phyloP scores from a whole-genome alignment of 2,113 vertebrate genomes.

The Suricata suricatta region DNA sequence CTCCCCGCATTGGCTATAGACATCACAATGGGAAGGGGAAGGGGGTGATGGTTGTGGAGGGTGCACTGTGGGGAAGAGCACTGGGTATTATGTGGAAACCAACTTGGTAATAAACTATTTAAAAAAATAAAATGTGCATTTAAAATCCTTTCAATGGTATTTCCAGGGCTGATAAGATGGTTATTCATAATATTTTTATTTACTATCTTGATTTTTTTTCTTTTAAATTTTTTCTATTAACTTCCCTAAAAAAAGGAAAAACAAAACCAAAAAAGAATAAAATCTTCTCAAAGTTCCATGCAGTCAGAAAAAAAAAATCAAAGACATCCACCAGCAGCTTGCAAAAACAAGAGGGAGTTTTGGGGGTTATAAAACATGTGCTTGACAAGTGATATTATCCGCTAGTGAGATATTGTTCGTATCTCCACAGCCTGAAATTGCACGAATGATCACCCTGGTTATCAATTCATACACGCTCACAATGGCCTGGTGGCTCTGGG shows the following conservation, averaged over 20 bases:
- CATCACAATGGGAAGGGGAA: not conserved
- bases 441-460: conserved; percentile 52
- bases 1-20: not conserved
- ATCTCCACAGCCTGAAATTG: conserved; percentile 73
- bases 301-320: conserved; percentile 72
- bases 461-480: conserved; percentile 61
- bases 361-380: conserved; percentile 82
- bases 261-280: not conserved
- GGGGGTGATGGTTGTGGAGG: no score
- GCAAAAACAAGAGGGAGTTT: conserved; percentile 78
- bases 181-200: conserved; percentile 73
- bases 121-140: not conserved
- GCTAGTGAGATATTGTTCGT: conserved; percentile 81
- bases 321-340: conserved; percentile 79
- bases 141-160: not conserved
- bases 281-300: conserved; percentile 71
- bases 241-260: conserved; percentile 64
- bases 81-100: no score
- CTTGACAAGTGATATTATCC: conserved; percentile 82
- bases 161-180: conserved; percentile 23
- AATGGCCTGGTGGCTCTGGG: conserved; percentile 64
- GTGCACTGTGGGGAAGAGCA: no score
- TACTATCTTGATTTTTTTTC: conserved; percentile 59
- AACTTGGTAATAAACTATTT: no score
- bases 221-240: conserved; percentile 77